Evolutionary conservation across 2,888 invertebrate genomes (phyloP).

Genomic region (Drosophila kambysellisi): DNA sequence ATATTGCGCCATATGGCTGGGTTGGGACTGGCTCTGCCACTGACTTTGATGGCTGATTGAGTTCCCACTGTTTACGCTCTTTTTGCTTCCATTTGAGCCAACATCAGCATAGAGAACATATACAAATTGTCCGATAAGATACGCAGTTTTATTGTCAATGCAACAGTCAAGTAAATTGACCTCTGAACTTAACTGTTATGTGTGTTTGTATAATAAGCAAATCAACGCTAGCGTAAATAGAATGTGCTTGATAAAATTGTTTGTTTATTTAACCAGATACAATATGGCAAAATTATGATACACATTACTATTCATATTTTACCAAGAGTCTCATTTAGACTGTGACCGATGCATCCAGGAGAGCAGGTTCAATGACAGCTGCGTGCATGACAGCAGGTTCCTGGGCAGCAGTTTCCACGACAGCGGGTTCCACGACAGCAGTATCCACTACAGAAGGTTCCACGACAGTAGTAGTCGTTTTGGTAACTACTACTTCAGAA

Average conservation of each 20-base stretch:
- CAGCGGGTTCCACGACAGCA: not conserved
- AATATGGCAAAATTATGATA: constrained; percentile 12
- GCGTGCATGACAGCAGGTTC: not conserved
- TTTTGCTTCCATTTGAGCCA: constrained; percentile 18
- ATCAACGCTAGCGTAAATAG: not conserved
- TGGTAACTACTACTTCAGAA: not conserved
- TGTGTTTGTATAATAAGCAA: constrained; percentile 3
- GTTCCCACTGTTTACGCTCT: constrained; percentile 42
- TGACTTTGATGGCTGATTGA: constrained; percentile 56
- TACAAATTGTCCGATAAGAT: constrained; percentile 60
- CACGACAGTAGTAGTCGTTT: rapidly evolving
- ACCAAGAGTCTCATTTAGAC: constrained; percentile 6
- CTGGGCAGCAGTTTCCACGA: not conserved
- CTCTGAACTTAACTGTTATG: not conserved
- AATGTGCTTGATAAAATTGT: constrained; percentile 12
- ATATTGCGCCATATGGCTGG: constrained; percentile 75
- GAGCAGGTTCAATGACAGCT: not conserved
- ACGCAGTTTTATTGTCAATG: constrained; percentile 41
- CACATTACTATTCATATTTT: not conserved
- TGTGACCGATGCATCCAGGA: not conserved
- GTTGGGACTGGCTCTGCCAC: constrained; percentile 31
- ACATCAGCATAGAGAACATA: constrained; percentile 11
- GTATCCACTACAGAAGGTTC: not conserved
- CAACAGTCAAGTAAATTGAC: constrained; percentile 8
- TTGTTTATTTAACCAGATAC: constrained; percentile 44